Conservation (phyloP, 2,113 vertebrate species). For the Pseudorectes ferrugineus region DNA sequence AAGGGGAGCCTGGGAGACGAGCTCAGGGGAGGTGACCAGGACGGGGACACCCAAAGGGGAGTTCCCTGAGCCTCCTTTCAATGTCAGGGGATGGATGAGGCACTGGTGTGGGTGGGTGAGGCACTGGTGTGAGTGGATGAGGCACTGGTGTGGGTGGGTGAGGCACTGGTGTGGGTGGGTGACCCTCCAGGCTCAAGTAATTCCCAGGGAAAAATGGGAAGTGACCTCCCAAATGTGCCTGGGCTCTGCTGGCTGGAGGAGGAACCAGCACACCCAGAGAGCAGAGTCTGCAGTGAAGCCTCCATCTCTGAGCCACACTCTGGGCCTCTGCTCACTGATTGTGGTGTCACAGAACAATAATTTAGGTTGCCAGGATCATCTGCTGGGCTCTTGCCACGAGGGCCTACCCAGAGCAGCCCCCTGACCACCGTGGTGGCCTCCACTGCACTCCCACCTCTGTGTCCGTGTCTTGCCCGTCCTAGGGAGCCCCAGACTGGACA, state of each 20-base stretch:
- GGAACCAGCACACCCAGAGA: background rate
- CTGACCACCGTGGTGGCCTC: rapidly evolving
- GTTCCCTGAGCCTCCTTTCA: background rate
- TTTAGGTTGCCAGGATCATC: background rate
- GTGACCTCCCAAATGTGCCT: background rate
- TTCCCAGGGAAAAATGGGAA: background rate
- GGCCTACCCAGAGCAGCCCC: background rate
- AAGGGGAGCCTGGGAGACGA: too few species aligned
- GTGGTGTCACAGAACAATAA: background rate
- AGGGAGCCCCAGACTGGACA: background rate
- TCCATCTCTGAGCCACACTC: background rate
- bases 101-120: too few species aligned
- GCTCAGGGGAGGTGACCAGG: background rate
- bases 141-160: too few species aligned
- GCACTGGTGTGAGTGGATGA: too few species aligned
- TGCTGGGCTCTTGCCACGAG: background rate
- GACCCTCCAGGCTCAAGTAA: background rate
- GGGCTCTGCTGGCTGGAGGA: background rate
- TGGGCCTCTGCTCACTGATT: background rate
- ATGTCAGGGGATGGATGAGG: rapidly evolving
- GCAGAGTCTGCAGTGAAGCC: background rate
- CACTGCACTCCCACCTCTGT: background rate
- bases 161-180: too few species aligned
- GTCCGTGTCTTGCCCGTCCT: background rate
- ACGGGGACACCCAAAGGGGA: background rate